Conservation (phyloP, 2,888 invertebrate species). For the Lysandra bellargus region DNA sequence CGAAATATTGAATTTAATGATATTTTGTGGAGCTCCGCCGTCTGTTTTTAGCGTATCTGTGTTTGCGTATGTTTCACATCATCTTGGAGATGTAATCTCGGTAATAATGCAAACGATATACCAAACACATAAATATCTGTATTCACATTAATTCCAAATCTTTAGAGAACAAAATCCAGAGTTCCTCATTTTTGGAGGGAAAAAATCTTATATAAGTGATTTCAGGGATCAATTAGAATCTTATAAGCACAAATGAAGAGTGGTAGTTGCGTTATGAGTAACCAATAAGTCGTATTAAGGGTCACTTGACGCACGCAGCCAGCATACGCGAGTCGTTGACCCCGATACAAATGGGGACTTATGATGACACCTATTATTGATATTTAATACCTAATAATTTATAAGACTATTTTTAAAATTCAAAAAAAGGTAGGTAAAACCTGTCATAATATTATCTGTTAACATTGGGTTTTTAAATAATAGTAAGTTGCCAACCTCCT, state of each 20-base stretch:
- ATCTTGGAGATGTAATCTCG: background rate
- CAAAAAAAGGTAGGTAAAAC: background rate
- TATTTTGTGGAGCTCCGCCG: conserved; percentile 68
- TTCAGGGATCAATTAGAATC: conserved; percentile 41
- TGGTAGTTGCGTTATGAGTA: conserved; percentile 67
- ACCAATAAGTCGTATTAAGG: conserved; percentile 76
- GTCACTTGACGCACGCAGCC: conserved; percentile 72
- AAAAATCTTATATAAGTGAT: background rate
- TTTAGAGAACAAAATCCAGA: too few relatives aligned
- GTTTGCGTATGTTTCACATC: conserved; percentile 52
- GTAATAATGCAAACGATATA: background rate
- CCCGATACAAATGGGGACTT: conserved; percentile 66
- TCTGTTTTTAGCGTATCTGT: conserved; percentile 49
- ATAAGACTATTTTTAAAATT: too few relatives aligned
- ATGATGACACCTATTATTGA: conserved; percentile 50
- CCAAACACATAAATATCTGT: background rate
- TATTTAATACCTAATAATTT: conserved; percentile 40
- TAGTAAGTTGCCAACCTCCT: too few relatives aligned
- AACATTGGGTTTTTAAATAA: too few relatives aligned
- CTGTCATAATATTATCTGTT: background rate
- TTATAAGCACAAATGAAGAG: conserved; percentile 39
- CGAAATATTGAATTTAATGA: conserved; percentile 80
- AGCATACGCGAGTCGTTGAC: conserved; percentile 72
- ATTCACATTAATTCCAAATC: background rate
- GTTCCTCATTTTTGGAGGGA: background rate